Conservation (phyloP, 1,140 invertebrate genomes). For the Philaenus spumarius region DNA sequence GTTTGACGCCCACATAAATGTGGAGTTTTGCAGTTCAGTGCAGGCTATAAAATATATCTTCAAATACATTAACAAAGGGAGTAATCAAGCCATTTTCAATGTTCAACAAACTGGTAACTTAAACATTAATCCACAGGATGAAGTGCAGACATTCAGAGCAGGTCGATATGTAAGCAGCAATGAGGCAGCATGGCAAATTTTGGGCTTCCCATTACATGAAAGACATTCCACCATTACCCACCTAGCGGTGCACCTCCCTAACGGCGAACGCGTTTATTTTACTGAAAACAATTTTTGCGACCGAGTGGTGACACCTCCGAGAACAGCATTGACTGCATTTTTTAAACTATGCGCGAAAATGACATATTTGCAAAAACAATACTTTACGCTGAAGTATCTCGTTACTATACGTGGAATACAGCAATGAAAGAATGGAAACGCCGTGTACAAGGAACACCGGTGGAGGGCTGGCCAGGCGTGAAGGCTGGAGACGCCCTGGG, state of each 20-base stretch:
- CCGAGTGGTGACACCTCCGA: slow-evolving; percentile 11
- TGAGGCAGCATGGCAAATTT: slow-evolving; percentile 41
- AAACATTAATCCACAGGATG: slow-evolving; percentile 18
- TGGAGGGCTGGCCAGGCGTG: slow-evolving; percentile 29
- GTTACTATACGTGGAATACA: neutral
- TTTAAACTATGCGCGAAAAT: neutral
- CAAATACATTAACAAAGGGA: slow-evolving; percentile 43
- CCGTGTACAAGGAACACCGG: slow-evolving; percentile 21
- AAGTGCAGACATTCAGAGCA: slow-evolving; percentile 27
- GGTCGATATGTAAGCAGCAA: slow-evolving; percentile 38
- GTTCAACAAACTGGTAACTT: slow-evolving; percentile 2
- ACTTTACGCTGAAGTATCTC: neutral
- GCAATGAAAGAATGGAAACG: slow-evolving; percentile 11
- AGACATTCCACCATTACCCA: neutral
- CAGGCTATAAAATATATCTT: slow-evolving; percentile 35
- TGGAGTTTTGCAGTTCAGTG: slow-evolving; percentile 38
- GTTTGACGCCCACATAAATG: slow-evolving; percentile 33
- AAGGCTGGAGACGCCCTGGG: slow-evolving; percentile 20
- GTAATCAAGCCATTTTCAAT: slow-evolving; percentile 37
- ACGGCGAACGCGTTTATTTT: slow-evolving; percentile 5
- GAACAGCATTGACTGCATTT: slow-evolving; percentile 19
- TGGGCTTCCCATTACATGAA: slow-evolving; percentile 26
- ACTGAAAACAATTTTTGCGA: neutral
- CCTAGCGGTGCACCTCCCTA: neutral
- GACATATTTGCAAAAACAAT: neutral